Evolutionary conservation across 2,113 vertebrate species (phyloP).

Genomic region (Pluvialis apricaria): DNA sequence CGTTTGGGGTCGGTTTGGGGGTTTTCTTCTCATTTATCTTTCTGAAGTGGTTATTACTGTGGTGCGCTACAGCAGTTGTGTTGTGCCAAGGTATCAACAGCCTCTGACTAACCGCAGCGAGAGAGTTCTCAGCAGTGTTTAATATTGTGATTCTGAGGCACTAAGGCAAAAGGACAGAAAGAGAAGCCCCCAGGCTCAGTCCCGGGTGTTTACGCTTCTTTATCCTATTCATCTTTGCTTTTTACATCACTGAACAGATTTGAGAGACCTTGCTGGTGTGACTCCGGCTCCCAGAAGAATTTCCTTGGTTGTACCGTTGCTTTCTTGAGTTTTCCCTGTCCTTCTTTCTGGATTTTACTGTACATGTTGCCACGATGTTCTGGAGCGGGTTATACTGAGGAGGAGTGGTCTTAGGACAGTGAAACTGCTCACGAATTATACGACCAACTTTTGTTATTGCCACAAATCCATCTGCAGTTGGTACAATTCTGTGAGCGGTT

Average conservation of each 20-base stretch:
- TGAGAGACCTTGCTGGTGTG: not conserved
- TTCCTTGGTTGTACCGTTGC: not conserved
- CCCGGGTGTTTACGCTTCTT: not conserved
- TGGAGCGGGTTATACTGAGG: conserved; percentile 68
- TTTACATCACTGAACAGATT: not conserved
- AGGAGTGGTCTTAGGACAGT: conserved; percentile 45
- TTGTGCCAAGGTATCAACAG: rapidly evolving
- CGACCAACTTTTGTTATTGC: conserved; percentile 68
- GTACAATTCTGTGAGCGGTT: conserved; percentile 64
- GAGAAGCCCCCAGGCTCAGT: rapidly evolving
- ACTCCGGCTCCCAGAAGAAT: not conserved
- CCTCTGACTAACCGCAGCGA: rapidly evolving
- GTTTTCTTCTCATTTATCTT: not conserved
- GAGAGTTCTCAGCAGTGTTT: not conserved
- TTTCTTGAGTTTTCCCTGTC: not conserved
- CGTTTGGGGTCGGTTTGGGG: too few species aligned
- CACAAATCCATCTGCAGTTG: conserved; percentile 73
- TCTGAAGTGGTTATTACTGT: rapidly evolving
- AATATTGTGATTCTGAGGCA: rapidly evolving
- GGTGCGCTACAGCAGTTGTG: rapidly evolving
- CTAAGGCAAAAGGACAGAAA: not conserved
- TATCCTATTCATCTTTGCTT: rapidly evolving
- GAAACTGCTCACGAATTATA: conserved; percentile 72
- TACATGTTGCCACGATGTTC: conserved; percentile 64
- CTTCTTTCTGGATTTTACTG: conserved; percentile 64